Evolutionary conservation across 1,140 invertebrate species (phyloP), one percentile per base, ranked within the genome.

Genomic region (Cyrtorhinus lividipennis): DNA sequence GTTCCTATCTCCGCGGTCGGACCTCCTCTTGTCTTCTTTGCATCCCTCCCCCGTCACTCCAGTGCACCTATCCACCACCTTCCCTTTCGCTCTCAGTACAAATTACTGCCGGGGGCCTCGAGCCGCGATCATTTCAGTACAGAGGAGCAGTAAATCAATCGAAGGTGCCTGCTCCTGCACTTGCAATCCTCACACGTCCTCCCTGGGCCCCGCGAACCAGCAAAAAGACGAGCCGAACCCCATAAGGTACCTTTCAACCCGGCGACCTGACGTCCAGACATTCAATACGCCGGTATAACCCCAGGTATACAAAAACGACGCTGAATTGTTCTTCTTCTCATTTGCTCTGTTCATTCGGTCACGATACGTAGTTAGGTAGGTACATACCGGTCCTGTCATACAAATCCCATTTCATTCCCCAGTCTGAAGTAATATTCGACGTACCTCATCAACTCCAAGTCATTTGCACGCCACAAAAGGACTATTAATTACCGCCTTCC

Each of bases 171-270:
- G 48, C 48, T 53, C 48, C 48, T 53, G 48, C 48, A 53, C 48
- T 53, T 53, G 48, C 48, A 53, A 53, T 53, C 48, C 48, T 53
- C 48, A 53, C 48, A 53, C 48, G 5, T 53, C 48, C 30, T 15
- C 30, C 5, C 5, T 15, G 15, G 30, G 30, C 30, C 30, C 15
- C 15, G 30, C 30, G 15, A 15, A 15, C 5, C 30, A 5, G 5
- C 30, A 38, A 38, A 38, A 38, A 38, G 30, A 38, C 30, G 5
- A 38, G 15, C n/a, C n/a, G 30, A 8, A 5, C 30, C 30, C 30
- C 30, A 38, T 38, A 38, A 38, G 5, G 15, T 38, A 5, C 30
- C 30, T 15, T 15, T 8, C 30, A 38, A 38, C 30, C 5, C 5
- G 30, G 15, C 15, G 5, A 15, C 30, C 5, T 38, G 30, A 38